Evolutionary conservation across 2,113 vertebrate species (phyloP).

Genomic region (Rhabdornis inornatus): DNA sequence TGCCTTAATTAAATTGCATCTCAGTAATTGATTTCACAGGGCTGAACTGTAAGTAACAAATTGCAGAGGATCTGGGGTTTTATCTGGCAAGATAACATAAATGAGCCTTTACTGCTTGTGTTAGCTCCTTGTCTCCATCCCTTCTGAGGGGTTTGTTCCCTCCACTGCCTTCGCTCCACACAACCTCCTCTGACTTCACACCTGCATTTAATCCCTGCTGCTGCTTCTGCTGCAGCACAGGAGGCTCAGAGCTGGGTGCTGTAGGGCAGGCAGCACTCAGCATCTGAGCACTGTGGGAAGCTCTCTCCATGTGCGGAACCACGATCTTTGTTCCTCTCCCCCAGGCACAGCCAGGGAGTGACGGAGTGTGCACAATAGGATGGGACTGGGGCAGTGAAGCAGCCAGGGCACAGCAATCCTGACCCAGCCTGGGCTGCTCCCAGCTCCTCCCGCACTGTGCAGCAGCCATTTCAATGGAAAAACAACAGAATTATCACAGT

Average conservation of each 20-base stretch:
- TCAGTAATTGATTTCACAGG: slow-evolving; percentile 53
- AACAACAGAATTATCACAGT: fast-evolving
- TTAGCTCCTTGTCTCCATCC: not conserved
- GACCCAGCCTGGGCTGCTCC: fast-evolving
- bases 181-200: not conserved
- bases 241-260: not conserved
- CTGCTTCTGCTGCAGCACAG: not conserved
- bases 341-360: fast-evolving
- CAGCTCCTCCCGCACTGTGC: not conserved
- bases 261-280: fast-evolving
- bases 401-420: not conserved
- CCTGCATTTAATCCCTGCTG: fast-evolving
- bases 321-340: not conserved
- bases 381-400: not conserved
- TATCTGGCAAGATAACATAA: not conserved
- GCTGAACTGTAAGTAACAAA: slow-evolving; percentile 53
- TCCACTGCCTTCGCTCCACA: not conserved
- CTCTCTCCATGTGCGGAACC: fast-evolving
- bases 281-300: fast-evolving
- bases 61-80: not conserved
- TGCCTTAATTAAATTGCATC: slow-evolving; percentile 61
- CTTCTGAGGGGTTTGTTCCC: not conserved
- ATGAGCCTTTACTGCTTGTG: not conserved
- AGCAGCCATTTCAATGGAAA: fast-evolving
- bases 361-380: fast-evolving